phyloP scores from a whole-genome alignment of 2,113 vertebrate species.

The Narcine bancroftii region DNA sequence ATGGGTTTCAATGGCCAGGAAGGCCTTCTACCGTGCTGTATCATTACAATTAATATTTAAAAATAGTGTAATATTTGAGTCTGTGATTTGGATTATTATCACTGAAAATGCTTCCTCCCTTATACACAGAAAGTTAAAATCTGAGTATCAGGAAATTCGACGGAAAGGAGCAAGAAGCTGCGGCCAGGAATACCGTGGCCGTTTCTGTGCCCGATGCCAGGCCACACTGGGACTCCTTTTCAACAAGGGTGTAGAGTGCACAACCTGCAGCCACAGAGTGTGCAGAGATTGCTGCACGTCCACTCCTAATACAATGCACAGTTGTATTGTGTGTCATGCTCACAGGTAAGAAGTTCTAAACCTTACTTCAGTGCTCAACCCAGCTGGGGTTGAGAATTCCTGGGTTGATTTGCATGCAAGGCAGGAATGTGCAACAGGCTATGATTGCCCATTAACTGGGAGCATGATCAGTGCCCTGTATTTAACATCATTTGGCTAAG shows the following conservation, averaged over 20 bases:
- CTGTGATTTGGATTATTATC: neutral
- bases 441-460: neutral
- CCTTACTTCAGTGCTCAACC: neutral
- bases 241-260: constrained; percentile 72
- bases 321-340: constrained; percentile 76
- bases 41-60: too few relatives aligned
- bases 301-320: constrained; percentile 57
- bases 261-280: constrained; percentile 79
- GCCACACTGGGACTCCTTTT: constrained; percentile 62
- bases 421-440: neutral
- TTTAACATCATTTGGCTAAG: neutral
- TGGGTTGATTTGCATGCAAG: neutral
- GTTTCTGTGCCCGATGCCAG: constrained; percentile 75
- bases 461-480: too few relatives aligned
- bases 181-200: constrained; percentile 51
- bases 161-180: constrained; percentile 55
- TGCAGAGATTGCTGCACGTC: constrained; percentile 68
- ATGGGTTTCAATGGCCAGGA: too few relatives aligned
- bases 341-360: constrained; percentile 59
- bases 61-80: neutral
- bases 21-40: too few relatives aligned
- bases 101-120: neutral
- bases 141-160: constrained; percentile 67
- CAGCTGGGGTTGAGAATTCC: neutral
- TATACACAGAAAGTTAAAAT: constrained; percentile 67